Evolutionary conservation across 1,140 invertebrate genomes (phyloP), one percentile per base, ranked within the genome.

Genomic region (Araneus ventricosus): DNA sequence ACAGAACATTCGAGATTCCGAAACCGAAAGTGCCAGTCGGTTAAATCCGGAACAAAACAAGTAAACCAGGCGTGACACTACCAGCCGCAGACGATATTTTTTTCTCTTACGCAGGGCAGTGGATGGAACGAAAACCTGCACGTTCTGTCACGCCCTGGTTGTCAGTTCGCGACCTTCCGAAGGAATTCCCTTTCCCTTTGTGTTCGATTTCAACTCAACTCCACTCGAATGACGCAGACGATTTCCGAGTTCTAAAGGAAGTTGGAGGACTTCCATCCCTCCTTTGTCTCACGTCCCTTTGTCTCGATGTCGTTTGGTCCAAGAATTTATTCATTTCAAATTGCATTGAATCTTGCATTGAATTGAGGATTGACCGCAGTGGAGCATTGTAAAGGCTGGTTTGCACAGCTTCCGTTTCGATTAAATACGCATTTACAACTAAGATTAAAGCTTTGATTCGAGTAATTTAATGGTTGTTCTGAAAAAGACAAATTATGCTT

Each of bases 101-200:
- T 75, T 22, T 75, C 6, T 5, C 22, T 22, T 75, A 5, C 34
- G 17, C 70, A 34, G 70, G 6, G 17, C 70, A 30, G 20, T n/a
- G 59, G 59, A 37, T 0, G 34, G 70, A 75, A 75, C 70, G 34
- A 63, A 59, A 63, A 22, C 24, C 6, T 22, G 22, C 70, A 34
- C 4, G 30, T 63, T 75, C 34, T 20, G 70, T 75, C 70, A 75
- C 70, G 70, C 70, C 70, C 70, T 75, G 70, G 70, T 75, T 75
- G 70, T 37, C 34, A 22, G 70, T 75, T 75, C 70, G 70, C 70
- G 70, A 75, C 70, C 70, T 75, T 75, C 70, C 17, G 14, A 75
- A 37, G 70, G 59, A 75, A 75, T 75, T 75, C 70, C 30, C 3
- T 75, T 75, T 75, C 70, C 30, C 70, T 37, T 34, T 67, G 63